Evolutionary conservation across 2,888 invertebrate genomes (phyloP), one percentile per base, ranked within the genome.

Genomic region (Cataglyphis albicans): DNA sequence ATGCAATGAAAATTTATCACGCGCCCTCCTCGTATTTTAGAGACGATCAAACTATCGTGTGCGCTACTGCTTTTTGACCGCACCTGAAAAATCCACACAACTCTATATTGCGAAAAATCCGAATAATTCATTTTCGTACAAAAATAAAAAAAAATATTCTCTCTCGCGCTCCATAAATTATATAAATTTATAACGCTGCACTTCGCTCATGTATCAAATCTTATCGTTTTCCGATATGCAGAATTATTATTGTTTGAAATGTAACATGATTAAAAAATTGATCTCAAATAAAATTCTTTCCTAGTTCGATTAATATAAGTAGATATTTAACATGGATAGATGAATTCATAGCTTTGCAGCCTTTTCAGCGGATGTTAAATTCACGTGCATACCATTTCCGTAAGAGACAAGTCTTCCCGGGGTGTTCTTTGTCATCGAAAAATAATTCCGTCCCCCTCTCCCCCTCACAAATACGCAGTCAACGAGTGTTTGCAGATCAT

Each of bases 401-500:
- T 61, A 21, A 72, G 35, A 72, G 44, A 25, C 5, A 4, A 55
- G 59, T 52, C 52, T 18, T 52, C 52, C 18, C 18, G 9, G 1
- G 59, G 3, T 32, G 18, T 70, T 78, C 67, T 68, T 52, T 32
- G 12, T 68, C 70, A 25, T 80, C 44, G 57, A 80, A 80, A 72
- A 72, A 80, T 80, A 72, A 80, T 80, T 57, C 9, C 59, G 0
- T 9, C n/a, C n/a, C 6, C 7, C 7, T 52, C n/a, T 52, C n/a
- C 2, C 52, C 52, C 3, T 12, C 25, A n/a, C 72, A 83, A 86
- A 76, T 82, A 78, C 68, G 64, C 67, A 9, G 21, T 12, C 64
- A 65, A 12, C 25, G 44, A 59, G 57, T 74, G 63, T 80, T 86
- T 81, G 55, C 44, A 78, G 67, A 84, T 85, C 82, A 84, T 81